Evolutionary conservation across 2,888 invertebrate species (phyloP).

Genomic region (Dicroscelio sp.): DNA sequence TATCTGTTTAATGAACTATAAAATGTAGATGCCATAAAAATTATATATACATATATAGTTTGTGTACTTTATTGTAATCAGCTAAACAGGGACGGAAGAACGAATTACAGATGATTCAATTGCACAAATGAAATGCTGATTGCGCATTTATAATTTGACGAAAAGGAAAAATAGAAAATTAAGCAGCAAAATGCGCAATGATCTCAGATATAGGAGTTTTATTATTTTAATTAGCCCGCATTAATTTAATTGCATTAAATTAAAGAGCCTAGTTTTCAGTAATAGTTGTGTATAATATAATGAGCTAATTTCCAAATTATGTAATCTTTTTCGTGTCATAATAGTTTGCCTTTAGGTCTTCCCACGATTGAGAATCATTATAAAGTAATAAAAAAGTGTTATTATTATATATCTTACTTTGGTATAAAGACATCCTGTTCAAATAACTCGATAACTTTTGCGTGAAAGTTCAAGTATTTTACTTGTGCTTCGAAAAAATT

Average conservation of each 20-base stretch:
- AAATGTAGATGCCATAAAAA: too few relatives aligned
- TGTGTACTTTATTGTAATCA: too few relatives aligned
- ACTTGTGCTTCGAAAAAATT: not conserved
- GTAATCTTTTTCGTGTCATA: constrained; percentile 60
- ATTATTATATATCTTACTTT: constrained; percentile 53
- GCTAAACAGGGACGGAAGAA: too few relatives aligned
- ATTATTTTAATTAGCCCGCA: constrained; percentile 36
- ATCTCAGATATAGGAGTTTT: not conserved
- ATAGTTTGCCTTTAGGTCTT: constrained; percentile 61
- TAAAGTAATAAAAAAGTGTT: constrained; percentile 57
- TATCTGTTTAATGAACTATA: too few relatives aligned
- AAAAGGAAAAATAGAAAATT: too few relatives aligned
- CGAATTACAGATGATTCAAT: too few relatives aligned
- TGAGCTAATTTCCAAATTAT: constrained; percentile 58
- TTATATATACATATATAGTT: too few relatives aligned
- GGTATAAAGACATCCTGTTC: constrained; percentile 28
- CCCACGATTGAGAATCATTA: constrained; percentile 59
- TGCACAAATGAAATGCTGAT: too few relatives aligned
- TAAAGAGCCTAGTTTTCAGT: constrained; percentile 31
- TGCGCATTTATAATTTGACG: too few relatives aligned
- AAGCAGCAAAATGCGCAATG: too few relatives aligned
- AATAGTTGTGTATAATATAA: constrained; percentile 43
- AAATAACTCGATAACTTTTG: constrained; percentile 55
- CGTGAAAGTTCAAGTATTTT: constrained; percentile 53
- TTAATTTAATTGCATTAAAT: constrained; percentile 43